Evolutionary conservation across 2,888 invertebrate species (phyloP).

Genomic region (Calameuta filiformis): DNA sequence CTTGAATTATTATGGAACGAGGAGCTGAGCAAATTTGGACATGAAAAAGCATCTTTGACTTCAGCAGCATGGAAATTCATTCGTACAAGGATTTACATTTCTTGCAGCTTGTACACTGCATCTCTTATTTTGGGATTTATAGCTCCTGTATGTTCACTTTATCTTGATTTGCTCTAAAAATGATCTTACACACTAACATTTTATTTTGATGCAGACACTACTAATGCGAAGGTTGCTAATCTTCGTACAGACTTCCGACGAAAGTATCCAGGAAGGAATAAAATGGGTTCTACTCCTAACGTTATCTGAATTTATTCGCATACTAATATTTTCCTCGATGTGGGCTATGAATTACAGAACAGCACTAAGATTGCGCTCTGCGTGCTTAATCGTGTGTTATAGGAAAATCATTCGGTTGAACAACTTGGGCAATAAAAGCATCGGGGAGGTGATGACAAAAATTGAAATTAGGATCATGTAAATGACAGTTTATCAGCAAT

Average conservation of each 20-base stretch:
- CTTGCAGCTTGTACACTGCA: conserved; percentile 62
- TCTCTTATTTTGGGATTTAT: conserved; percentile 67
- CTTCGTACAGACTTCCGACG: conserved; percentile 62
- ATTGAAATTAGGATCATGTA: background rate
- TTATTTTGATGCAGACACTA: conserved; percentile 57
- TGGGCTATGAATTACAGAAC: conserved; percentile 69
- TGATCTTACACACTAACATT: background rate
- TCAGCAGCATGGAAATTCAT: conserved; percentile 67
- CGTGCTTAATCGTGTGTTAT: conserved; percentile 59
- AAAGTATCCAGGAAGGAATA: conserved; percentile 62
- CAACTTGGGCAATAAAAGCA: conserved; percentile 65
- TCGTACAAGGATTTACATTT: conserved; percentile 65
- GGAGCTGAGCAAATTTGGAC: conserved; percentile 65
- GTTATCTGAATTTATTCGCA: conserved; percentile 65
- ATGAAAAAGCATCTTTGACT: conserved; percentile 66
- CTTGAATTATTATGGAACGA: conserved; percentile 69
- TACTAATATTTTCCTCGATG: conserved; percentile 65
- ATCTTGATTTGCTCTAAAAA: background rate
- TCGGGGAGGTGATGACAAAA: conserved; percentile 56
- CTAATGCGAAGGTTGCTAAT: conserved; percentile 66
- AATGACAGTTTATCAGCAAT: background rate
- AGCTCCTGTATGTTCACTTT: conserved; percentile 66
- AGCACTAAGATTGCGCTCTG: conserved; percentile 60
- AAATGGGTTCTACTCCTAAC: conserved; percentile 66
- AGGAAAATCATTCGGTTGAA: conserved; percentile 61